A percentile compares a stretch with the other conserved stretches of the same genome.
Evolutionary conservation across 2,113 vertebrate species (phyloP).

Genomic region (Notechis scutatus): DNA sequence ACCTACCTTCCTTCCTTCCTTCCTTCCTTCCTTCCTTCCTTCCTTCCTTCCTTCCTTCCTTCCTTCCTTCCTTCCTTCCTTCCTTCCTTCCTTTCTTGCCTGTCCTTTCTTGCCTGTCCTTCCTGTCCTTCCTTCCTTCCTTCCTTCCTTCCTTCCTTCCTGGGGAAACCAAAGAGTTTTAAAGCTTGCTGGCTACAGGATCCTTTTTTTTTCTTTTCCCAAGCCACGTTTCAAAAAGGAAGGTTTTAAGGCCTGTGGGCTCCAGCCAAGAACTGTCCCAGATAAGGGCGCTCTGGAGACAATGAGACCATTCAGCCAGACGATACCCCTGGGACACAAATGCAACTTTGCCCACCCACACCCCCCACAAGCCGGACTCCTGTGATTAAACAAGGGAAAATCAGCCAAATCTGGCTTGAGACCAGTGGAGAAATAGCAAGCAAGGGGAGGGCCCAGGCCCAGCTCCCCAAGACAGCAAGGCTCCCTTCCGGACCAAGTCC

Average conservation of each 20-base stretch:
- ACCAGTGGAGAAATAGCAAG: background rate
- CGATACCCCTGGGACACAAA: background rate
- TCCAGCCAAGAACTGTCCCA: background rate
- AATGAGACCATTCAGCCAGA: background rate
- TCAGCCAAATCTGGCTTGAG: background rate
- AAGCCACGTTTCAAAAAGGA: background rate
- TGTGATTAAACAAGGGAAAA: slow-evolving; percentile 4
- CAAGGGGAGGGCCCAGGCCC: background rate
- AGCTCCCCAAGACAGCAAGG: too few relatives aligned
- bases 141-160: too few relatives aligned
- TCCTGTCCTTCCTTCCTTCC: too few relatives aligned
- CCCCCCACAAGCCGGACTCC: background rate
- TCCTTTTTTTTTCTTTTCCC: too few relatives aligned
- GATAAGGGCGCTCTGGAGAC: background rate
- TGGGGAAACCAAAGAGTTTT: background rate
- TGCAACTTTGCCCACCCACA: background rate
- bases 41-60: too few relatives aligned
- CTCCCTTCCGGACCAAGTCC: background rate
- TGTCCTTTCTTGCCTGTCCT: too few relatives aligned
- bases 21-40: too few relatives aligned
- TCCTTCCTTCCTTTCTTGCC: too few relatives aligned
- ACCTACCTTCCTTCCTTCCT: too few relatives aligned
- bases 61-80: too few relatives aligned
- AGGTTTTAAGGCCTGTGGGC: background rate
- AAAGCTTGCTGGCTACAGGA: too few relatives aligned